Evolutionary conservation across 2,113 vertebrate species (phyloP).

Genomic region (Pseudois nayaur): DNA sequence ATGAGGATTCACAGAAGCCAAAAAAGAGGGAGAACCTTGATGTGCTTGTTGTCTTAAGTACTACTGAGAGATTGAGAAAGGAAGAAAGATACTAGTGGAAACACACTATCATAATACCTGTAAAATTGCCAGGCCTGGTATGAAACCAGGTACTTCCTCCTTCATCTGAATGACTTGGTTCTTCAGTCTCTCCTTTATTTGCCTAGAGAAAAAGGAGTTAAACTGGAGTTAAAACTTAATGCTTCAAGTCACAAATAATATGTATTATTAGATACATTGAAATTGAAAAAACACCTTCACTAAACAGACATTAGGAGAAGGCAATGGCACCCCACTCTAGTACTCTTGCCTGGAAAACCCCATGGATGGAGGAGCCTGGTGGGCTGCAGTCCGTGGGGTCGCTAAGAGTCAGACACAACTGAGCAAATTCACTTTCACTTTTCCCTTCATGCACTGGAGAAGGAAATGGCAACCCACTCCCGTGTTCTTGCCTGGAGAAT

Average conservation of each 20-base stretch:
- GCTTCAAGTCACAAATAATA: neutral
- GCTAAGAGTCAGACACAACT: too few relatives aligned
- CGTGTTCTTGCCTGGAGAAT: too few relatives aligned
- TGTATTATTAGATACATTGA: neutral
- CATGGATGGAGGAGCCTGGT: too few relatives aligned
- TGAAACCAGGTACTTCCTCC: constrained; percentile 87
- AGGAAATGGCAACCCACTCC: too few relatives aligned
- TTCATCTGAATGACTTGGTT: constrained; percentile 89
- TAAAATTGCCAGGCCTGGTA: constrained; percentile 93
- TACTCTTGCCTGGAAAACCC: too few relatives aligned
- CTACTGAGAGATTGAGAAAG: neutral
- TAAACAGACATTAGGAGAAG: neutral
- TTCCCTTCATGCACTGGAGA: too few relatives aligned
- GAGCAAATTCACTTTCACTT: too few relatives aligned
- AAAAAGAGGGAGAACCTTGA: neutral
- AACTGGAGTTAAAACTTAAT: constrained; percentile 31
- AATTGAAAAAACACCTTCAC: neutral
- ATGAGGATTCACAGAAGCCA: neutral
- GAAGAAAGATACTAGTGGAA: neutral
- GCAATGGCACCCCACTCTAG: too few relatives aligned
- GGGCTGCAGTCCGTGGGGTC: too few relatives aligned
- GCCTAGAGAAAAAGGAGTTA: constrained; percentile 75
- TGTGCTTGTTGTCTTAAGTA: neutral
- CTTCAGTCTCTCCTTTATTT: constrained; percentile 91
- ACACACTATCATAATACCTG: constrained; percentile 82